These are phyloP conservation scores for Nibea coibor DNA, from an alignment of 2,113 vertebrate genomes.

Conservation along the genomic window DNA sequence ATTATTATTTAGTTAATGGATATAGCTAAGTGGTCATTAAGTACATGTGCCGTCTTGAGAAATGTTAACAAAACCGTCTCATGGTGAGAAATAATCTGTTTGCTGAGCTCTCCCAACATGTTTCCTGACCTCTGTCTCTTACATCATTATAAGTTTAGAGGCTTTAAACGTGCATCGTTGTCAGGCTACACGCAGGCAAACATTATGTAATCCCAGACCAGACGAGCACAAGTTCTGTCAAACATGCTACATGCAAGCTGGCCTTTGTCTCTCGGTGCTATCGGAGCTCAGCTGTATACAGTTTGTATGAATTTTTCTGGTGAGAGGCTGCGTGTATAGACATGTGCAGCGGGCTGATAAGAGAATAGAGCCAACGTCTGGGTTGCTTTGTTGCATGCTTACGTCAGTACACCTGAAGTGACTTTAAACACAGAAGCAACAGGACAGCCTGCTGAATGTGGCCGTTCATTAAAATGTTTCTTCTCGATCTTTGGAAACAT, in stretches of 20 bases:
- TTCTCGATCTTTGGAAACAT: background rate
- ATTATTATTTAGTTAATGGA: background rate
- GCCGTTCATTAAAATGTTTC: background rate
- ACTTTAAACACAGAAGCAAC: conserved; percentile 7
- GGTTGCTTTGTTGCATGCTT: conserved; percentile 33
- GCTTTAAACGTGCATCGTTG: background rate
- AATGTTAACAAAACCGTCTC: conserved; percentile 24
- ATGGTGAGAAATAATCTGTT: conserved; percentile 11
- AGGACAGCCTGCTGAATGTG: background rate
- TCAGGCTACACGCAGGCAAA: background rate
- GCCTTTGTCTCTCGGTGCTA: background rate
- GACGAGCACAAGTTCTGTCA: conserved; percentile 19
- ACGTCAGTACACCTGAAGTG: conserved; percentile 12
- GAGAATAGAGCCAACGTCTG: conserved; percentile 54
- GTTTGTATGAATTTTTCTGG: conserved; percentile 52
- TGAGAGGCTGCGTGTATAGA: conserved; percentile 54
- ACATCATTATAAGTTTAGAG: background rate
- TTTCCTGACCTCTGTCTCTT: conserved; percentile 13
- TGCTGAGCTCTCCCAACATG: conserved; percentile 9
- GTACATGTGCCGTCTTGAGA: background rate
- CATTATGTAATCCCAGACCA: background rate
- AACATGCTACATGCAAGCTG: conserved; percentile 12
- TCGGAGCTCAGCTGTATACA: conserved; percentile 23
- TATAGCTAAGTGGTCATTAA: conserved; percentile 19
- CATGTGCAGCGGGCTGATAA: conserved; percentile 67